These are phyloP conservation scores for Carcinoscorpius rotundicauda DNA, from an alignment of 1,140 invertebrate species.

Conservation along the genomic window DNA sequence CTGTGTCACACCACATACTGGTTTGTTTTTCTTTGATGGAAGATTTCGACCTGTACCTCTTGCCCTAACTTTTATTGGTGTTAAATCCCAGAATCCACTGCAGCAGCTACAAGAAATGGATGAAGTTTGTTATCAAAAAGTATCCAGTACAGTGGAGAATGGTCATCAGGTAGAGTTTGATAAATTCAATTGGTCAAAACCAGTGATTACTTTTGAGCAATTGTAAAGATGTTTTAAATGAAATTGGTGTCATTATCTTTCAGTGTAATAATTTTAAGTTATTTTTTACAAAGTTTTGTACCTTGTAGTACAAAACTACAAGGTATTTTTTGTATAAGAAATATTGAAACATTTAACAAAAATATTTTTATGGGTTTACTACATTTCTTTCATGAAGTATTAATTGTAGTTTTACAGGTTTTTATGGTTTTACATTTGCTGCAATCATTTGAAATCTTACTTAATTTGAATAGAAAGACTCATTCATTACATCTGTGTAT, in stretches of 20 bases:
- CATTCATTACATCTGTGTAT: too few species aligned
- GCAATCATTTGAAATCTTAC: too few species aligned
- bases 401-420: background rate
- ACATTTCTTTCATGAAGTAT: background rate
- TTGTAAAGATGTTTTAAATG: conserved; percentile 5
- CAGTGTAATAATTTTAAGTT: conserved; percentile 4
- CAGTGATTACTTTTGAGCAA: conserved; percentile 6
- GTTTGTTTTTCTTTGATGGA: conserved; percentile 95
- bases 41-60: conserved; percentile 93
- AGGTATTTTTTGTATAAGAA: too few species aligned
- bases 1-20: conserved; percentile 79
- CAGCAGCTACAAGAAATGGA: conserved; percentile 81
- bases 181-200: background rate
- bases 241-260: conserved; percentile 12
- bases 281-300: background rate
- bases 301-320: too few species aligned
- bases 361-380: too few species aligned
- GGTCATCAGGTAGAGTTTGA: conserved; percentile 61
- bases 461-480: too few species aligned
- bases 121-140: conserved; percentile 85
- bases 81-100: conserved; percentile 62
- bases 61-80: conserved; percentile 80
- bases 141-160: conserved; percentile 66
- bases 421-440: background rate
- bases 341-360: too few species aligned